Conservation (phyloP, 2,113 vertebrate genomes). For the Hiodon alosoides region DNA sequence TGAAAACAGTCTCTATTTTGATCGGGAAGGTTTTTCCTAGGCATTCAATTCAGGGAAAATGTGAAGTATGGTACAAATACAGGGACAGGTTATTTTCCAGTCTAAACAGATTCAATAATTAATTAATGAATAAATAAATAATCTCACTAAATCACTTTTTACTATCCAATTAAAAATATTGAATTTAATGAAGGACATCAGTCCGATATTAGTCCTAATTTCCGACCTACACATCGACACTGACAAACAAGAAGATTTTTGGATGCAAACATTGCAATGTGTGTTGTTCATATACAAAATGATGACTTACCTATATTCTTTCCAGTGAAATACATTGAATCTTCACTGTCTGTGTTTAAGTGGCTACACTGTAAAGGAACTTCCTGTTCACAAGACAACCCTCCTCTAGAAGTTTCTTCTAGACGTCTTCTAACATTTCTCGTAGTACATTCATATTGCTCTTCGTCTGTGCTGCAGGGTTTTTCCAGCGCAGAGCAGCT, state of each 20-base stretch:
- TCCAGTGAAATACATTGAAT: slow-evolving; percentile 24
- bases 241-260: neutral
- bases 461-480: slow-evolving; percentile 10
- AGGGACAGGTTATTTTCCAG: no score
- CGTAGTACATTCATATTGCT: slow-evolving; percentile 22
- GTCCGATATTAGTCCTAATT: no score
- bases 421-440: slow-evolving; percentile 27
- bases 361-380: slow-evolving; percentile 39
- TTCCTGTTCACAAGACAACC: slow-evolving; percentile 49
- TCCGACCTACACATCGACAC: neutral
- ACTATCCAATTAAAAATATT: no score
- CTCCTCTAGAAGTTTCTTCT: slow-evolving; percentile 23
- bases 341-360: slow-evolving; percentile 32
- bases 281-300: neutral
- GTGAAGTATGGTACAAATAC: no score
- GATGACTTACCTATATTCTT: slow-evolving; percentile 42
- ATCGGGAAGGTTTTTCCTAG: no score
- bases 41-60: no score
- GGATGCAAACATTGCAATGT: neutral
- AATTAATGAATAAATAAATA: no score
- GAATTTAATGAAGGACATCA: no score
- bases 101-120: no score
- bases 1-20: neutral
- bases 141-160: no score
- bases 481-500: slow-evolving; percentile 19